Percentiles rank a stretch among this genome's conserved stretches.
Conservation (phyloP, 2,113 vertebrate species). For the Podarcis muralis region DNA sequence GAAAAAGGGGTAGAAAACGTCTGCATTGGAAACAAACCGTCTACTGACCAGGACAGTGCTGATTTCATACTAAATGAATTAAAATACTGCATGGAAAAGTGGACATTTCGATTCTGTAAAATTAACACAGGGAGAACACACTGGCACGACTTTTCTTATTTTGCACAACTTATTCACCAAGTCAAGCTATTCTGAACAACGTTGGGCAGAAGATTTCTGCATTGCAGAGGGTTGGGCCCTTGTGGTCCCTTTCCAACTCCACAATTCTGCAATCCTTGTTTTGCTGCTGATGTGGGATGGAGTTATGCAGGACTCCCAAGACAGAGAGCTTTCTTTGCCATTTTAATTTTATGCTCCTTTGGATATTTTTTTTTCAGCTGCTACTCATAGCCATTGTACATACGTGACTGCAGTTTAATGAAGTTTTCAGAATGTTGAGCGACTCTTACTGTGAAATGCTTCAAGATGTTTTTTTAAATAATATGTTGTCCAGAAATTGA, state of each 20-base stretch:
- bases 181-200: background rate
- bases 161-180: background rate
- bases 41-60: background rate
- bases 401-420: too few relatives aligned
- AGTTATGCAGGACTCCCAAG: background rate
- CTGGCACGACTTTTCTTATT: background rate
- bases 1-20: background rate
- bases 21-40: too few relatives aligned
- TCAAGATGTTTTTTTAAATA: too few relatives aligned
- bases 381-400: too few relatives aligned
- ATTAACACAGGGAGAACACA: background rate
- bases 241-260: background rate
- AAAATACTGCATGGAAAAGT: background rate
- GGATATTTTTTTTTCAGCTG: too few relatives aligned
- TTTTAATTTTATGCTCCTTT: too few relatives aligned
- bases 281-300: background rate
- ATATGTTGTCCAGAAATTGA: too few relatives aligned
- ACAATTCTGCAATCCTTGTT: background rate
- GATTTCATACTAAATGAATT: background rate
- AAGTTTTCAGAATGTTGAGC: too few relatives aligned
- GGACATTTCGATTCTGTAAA: background rate
- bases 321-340: too few relatives aligned
- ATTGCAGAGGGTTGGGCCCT: background rate
- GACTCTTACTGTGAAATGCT: too few relatives aligned
- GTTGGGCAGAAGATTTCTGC: background rate